Conservation (phyloP, 2,888 invertebrate species). For the Notocelia uddmanniana region DNA sequence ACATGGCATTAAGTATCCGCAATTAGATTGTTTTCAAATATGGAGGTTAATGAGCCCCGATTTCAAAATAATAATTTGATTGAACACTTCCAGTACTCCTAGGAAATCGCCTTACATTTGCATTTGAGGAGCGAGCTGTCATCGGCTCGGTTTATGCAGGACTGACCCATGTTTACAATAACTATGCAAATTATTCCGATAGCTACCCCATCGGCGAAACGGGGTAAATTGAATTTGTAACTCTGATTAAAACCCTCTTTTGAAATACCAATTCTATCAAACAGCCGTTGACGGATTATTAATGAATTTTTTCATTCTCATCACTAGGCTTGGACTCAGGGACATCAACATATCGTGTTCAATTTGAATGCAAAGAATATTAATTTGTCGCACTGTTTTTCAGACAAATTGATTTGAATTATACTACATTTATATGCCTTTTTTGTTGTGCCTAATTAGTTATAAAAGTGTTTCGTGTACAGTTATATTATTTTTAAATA, state of each 20-base stretch:
- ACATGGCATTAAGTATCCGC: no score
- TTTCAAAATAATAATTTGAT: not conserved
- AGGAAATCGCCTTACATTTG: constrained; percentile 64
- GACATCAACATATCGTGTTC: constrained; percentile 15
- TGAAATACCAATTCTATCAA: constrained; percentile 69
- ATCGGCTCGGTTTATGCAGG: constrained; percentile 77
- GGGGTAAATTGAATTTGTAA: constrained; percentile 82
- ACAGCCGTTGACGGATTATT: constrained; percentile 56
- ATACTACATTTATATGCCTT: not conserved
- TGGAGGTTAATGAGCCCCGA: not conserved
- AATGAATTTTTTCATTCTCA: constrained; percentile 56
- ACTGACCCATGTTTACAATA: constrained; percentile 84
- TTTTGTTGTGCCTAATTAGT: no score
- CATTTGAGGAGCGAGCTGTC: constrained; percentile 77
- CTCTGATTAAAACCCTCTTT: constrained; percentile 80
- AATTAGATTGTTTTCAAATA: not conserved
- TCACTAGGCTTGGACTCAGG: constrained; percentile 29
- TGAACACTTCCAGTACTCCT: constrained; percentile 47
- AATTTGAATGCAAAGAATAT: not conserved
- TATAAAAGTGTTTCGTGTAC: no score
- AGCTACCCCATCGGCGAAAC: constrained; percentile 73
- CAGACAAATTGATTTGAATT: not conserved
- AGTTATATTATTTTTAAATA: no score
- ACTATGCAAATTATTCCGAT: constrained; percentile 84
- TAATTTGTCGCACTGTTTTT: not conserved